Evolutionary conservation across 53 echinoderm and acorn worm species (phyloP).

Genomic region (Stichopus horrens): DNA sequence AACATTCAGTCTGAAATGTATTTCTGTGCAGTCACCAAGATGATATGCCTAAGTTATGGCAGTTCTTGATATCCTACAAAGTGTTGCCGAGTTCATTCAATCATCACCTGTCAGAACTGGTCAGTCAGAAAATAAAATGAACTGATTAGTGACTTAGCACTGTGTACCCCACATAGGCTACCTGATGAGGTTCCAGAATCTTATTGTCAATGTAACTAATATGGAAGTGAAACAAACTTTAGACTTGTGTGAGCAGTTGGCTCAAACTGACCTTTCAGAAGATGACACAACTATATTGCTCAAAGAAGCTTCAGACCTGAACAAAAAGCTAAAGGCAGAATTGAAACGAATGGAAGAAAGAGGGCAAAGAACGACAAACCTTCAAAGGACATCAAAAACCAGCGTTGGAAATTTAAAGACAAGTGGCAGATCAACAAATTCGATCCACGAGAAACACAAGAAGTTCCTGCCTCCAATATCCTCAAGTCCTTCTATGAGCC

Average conservation of each 20-base stretch:
- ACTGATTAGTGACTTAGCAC: too few species aligned
- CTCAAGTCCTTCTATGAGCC: background rate
- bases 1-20: too few species aligned
- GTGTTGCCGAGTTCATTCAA: too few species aligned
- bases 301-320: slow-evolving; percentile 43
- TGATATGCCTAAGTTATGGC: too few species aligned
- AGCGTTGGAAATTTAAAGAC: background rate
- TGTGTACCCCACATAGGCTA: too few species aligned
- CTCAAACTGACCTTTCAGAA: slow-evolving; percentile 39
- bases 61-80: too few species aligned
- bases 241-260: slow-evolving; percentile 42
- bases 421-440: background rate
- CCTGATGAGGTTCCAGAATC: too few species aligned
- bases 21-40: too few species aligned
- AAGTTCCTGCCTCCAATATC: slow-evolving; percentile 24
- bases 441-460: too few species aligned
- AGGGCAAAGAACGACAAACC: background rate
- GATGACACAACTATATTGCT: slow-evolving; percentile 43
- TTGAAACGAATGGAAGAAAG: slow-evolving; percentile 39
- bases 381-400: background rate
- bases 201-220: background rate
- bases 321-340: slow-evolving; percentile 54
- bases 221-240: background rate
- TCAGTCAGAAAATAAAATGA: too few species aligned
- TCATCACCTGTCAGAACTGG: too few species aligned